Evolutionary conservation across 2,888 invertebrate species (phyloP), one percentile per base, ranked within the genome.

Genomic region (Cosmorhoe ocellata): DNA sequence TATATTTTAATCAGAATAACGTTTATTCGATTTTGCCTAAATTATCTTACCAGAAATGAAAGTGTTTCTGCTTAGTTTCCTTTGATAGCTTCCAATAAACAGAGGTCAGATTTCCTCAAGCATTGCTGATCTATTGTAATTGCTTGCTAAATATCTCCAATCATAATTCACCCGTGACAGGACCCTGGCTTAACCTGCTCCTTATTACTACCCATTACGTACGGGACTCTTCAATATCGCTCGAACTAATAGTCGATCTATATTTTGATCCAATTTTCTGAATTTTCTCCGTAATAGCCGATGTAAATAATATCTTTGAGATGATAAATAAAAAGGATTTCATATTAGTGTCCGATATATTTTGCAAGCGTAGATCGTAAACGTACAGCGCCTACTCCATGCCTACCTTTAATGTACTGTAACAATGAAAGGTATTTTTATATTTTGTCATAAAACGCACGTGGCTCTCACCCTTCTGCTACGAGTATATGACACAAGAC

Each of bases 401-500:
- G n/a, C n/a, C n/a, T 34, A 36, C 32, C 39, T 43, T 22, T 36
- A 44, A 44, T 61, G 66, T 66, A 63, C 63, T 66, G 67, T 69
- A 66, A 64, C 61, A 18, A 62, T 58, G 62, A 55, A 67, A 75
- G 66, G 72, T 76, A 73, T 78, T 81, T 80, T 80, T 82, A 80
- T 80, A 78, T 74, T 75, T 67, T 56, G 63, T 66, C 73, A 76
- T 83, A 83, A 84, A 82, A 80, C 71, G 71, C 81, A 82, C 78
- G 71, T 75, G 80, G 58, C 65, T 66, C 66, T 54, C 61, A 65
- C 68, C 71, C 58, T 59, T 62, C 44, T 46, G 44, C 55, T 57
- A n/a, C n/a, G n/a, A n/a, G n/a, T n/a, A 56, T 34, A 2, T 61
- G 57, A 58, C 62, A 58, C 55, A 63, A 59, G 50, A 40, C 56